Percentiles rank a stretch among this genome's conserved stretches.
phyloP scores from a whole-genome alignment of 2,888 invertebrate genomes.

The Andrena dorsata region DNA sequence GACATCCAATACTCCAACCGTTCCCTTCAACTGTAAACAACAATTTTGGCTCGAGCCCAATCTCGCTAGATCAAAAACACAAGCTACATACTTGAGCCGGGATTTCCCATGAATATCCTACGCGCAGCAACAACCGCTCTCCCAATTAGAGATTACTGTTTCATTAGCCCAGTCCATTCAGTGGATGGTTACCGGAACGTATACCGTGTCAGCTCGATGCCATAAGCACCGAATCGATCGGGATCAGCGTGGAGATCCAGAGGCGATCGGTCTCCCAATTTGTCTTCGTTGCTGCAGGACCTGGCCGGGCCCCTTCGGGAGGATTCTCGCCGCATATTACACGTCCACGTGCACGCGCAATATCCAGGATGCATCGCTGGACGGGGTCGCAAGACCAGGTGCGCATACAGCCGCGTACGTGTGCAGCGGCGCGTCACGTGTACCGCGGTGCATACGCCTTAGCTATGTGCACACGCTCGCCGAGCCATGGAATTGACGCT shows the following conservation, averaged over 20 bases:
- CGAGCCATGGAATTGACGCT: slow-evolving; percentile 1
- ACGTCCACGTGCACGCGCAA: slow-evolving; percentile 14
- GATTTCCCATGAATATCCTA: no score
- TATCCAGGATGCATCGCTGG: slow-evolving; percentile 28
- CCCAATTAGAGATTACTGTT: no score
- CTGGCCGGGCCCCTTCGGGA: neutral
- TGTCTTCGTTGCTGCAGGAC: neutral
- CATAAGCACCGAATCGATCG: neutral
- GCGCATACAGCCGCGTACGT: slow-evolving; percentile 22
- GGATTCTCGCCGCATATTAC: slow-evolving; percentile 3
- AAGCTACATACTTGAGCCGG: no score
- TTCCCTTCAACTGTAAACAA: no score
- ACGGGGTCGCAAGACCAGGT: slow-evolving; percentile 26
- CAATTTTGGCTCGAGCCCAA: no score
- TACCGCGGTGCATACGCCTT: neutral
- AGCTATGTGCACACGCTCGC: neutral
- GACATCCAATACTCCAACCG: no score
- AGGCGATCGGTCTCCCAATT: neutral
- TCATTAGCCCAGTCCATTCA: no score
- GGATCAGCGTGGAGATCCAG: no score
- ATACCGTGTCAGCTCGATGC: neutral
- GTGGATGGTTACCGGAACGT: no score
- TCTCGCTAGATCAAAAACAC: no score
- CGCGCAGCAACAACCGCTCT: no score
- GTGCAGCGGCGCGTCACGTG: slow-evolving; percentile 26